A percentile compares a stretch with the other conserved stretches of the same genome.
Conservation (phyloP, 1,140 invertebrate genomes). For the Samia ricini region DNA sequence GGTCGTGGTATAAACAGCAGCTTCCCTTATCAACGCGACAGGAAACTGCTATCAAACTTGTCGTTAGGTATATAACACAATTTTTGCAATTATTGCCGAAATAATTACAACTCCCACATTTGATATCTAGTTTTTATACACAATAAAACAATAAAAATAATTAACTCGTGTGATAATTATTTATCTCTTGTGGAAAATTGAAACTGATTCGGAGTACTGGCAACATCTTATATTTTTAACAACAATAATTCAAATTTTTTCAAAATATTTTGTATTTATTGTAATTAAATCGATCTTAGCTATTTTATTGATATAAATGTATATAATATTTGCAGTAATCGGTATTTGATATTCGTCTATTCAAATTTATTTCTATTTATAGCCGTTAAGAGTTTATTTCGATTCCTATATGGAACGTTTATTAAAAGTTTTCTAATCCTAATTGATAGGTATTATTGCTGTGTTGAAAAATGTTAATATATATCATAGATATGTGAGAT, state of each 20-base stretch:
- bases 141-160: conserved; percentile 2
- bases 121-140: conserved; percentile 22
- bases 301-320: neutral
- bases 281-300: neutral
- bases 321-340: no score
- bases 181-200: neutral
- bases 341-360: no score
- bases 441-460: no score
- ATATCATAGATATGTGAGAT: no score
- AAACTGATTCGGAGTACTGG: neutral
- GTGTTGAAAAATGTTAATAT: no score
- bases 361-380: no score
- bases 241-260: neutral
- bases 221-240: neutral
- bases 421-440: no score
- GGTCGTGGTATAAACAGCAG: conserved; percentile 62
- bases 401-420: no score
- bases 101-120: conserved; percentile 62
- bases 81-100: conserved; percentile 76
- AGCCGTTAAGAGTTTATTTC: no score
- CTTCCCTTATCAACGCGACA: conserved; percentile 58
- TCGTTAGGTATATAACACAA: conserved; percentile 69
- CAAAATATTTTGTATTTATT: neutral
- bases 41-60: conserved; percentile 70
- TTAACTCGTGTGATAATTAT: neutral